phyloP scores from a whole-genome alignment of 2,888 invertebrate species.

The Megamerina dolium region DNA sequence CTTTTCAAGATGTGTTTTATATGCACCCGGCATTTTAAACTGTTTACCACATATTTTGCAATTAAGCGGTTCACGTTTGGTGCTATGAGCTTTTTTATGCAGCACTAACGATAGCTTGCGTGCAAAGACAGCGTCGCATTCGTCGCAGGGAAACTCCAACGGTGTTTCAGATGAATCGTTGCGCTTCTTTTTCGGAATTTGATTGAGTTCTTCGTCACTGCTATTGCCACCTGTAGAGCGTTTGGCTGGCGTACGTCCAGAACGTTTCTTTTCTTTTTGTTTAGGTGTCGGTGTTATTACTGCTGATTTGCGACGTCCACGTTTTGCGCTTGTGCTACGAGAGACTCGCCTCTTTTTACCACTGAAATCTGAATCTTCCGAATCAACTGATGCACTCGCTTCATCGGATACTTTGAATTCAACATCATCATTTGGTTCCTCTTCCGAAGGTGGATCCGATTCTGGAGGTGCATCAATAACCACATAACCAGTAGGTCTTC shows the following conservation, averaged over 20 bases:
- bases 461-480: conserved; percentile 46
- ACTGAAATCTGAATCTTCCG: conserved; percentile 39
- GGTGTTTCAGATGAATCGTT: conserved; percentile 15
- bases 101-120: conserved; percentile 51
- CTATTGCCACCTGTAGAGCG: conserved; percentile 1
- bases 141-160: conserved; percentile 29
- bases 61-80: conserved; percentile 38
- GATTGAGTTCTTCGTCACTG: conserved; percentile 16
- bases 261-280: conserved; percentile 14
- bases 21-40: conserved; percentile 49
- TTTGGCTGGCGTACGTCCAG: conserved; percentile 4
- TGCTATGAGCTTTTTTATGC: conserved; percentile 51
- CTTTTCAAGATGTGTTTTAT: conserved; percentile 48
- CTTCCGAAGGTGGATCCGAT: conserved; percentile 38
- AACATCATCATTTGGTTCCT: conserved; percentile 39
- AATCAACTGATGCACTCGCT: conserved; percentile 33
- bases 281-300: conserved; percentile 16
- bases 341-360: conserved; percentile 26
- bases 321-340: conserved; percentile 16
- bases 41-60: conserved; percentile 48
- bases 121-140: conserved; percentile 51
- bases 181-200: conserved; percentile 20
- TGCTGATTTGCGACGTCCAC: conserved; percentile 23
- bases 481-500: conserved; percentile 43
- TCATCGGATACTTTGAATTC: conserved; percentile 48